A percentile compares a stretch with the other conserved stretches of the same genome.
These are phyloP conservation scores for Hyles vespertilio DNA, from an alignment of 1,140 invertebrate species.

Conservation along the genomic window DNA sequence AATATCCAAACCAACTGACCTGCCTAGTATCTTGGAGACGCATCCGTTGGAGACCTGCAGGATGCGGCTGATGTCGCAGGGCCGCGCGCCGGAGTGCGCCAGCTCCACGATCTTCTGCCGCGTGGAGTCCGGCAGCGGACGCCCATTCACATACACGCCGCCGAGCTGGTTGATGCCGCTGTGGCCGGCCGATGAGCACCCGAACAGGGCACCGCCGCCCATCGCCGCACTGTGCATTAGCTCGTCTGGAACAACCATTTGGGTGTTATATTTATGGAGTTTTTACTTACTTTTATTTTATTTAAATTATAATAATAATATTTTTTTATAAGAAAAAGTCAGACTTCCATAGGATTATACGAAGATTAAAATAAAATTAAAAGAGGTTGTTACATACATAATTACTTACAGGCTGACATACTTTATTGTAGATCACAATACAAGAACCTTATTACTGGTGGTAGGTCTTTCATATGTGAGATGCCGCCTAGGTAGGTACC, in stretches of 20 bases:
- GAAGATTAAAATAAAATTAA: too few species aligned
- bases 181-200: conserved; percentile 89
- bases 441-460: too few species aligned
- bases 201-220: conserved; percentile 80
- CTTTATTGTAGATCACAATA: too few species aligned
- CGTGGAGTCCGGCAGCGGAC: conserved; percentile 97
- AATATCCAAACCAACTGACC: conserved; percentile 77
- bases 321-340: too few species aligned
- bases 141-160: conserved; percentile 97
- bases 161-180: conserved; percentile 99
- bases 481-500: too few species aligned
- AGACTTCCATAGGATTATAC: too few species aligned
- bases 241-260: conserved; percentile 52
- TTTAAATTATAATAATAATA: too few species aligned
- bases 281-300: too few species aligned
- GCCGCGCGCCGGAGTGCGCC: conserved; percentile 96
- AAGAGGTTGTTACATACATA: too few species aligned
- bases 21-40: conserved; percentile 96
- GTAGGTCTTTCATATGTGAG: too few species aligned
- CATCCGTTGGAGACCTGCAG: conserved; percentile 98
- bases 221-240: conserved; percentile 73
- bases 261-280: not conserved
- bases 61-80: conserved; percentile 98
- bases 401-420: too few species aligned
- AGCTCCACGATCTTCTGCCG: conserved; percentile 98